Evolutionary conservation across 2,113 vertebrate genomes (phyloP).

Genomic region (Sander vitreus): DNA sequence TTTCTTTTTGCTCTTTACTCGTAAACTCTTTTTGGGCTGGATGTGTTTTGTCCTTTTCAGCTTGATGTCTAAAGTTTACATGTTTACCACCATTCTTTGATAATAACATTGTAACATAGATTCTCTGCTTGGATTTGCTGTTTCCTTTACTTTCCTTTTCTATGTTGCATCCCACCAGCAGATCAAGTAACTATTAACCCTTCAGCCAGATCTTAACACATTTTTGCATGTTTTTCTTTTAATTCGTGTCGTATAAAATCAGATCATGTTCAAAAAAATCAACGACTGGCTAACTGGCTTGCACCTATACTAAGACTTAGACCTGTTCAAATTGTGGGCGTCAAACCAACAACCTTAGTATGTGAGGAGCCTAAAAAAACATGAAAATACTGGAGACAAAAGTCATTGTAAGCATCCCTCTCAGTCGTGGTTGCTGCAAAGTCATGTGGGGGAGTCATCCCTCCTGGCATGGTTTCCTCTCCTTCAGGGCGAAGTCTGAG

Average conservation of each 20-base stretch:
- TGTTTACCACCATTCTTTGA: constrained; percentile 82
- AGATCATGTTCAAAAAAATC: constrained; percentile 19
- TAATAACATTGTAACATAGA: constrained; percentile 81
- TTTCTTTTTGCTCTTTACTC: constrained; percentile 90
- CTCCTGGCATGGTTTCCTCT: constrained; percentile 38
- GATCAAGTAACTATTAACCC: constrained; percentile 90
- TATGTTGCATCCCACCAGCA: constrained; percentile 95
- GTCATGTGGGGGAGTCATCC: constrained; percentile 16
- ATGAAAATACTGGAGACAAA: neutral
- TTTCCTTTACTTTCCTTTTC: constrained; percentile 86
- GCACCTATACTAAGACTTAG: constrained; percentile 43
- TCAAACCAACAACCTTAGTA: constrained; percentile 58
- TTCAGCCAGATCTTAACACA: constrained; percentile 84
- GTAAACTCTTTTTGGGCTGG: constrained; percentile 89
- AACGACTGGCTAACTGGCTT: constrained; percentile 63
- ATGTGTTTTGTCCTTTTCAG: constrained; percentile 99
- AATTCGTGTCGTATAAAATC: constrained; percentile 46
- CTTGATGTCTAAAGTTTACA: constrained; percentile 91
- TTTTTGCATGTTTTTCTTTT: constrained; percentile 93
- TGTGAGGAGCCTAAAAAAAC: neutral
- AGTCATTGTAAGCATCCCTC: neutral
- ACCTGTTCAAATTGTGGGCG: constrained; percentile 47
- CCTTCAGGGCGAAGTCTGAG: constrained; percentile 30
- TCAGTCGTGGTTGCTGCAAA: neutral
- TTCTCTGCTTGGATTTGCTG: constrained; percentile 91